Percentiles rank a stretch among this genome's conserved stretches.
Evolutionary conservation across 2,888 invertebrate genomes (phyloP).

Genomic region (Arctia plantaginis): DNA sequence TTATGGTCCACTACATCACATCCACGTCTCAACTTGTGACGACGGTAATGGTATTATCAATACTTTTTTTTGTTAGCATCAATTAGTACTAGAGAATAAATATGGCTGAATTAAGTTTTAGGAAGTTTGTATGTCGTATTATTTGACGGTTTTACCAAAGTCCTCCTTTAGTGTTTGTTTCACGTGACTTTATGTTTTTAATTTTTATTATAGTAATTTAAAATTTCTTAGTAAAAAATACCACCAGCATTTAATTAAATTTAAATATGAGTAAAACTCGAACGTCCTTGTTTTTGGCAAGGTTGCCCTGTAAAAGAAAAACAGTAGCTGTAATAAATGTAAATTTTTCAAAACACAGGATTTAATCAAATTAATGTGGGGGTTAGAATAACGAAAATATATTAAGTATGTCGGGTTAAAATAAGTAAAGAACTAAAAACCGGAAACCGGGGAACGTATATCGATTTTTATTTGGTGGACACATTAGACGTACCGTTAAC

Average conservation of each 20-base stretch:
- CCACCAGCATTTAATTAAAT: too few species aligned
- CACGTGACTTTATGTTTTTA: too few species aligned
- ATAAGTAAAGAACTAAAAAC: too few species aligned
- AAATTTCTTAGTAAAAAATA: too few species aligned
- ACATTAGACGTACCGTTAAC: not conserved
- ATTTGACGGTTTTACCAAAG: not conserved
- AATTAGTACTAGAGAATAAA: not conserved
- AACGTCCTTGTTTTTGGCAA: not conserved
- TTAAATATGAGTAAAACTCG: too few species aligned
- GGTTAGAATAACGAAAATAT: not conserved
- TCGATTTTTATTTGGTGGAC: not conserved
- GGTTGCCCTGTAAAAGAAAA: not conserved
- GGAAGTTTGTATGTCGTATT: not conserved
- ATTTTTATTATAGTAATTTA: not conserved
- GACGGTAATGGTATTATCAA: not conserved
- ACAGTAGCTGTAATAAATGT: not conserved
- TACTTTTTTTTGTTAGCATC: not conserved
- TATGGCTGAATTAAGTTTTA: not conserved
- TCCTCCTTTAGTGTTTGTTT: not conserved
- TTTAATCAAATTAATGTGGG: not conserved
- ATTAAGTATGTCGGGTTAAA: too few species aligned
- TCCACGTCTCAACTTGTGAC: not conserved
- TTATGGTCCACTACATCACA: not conserved
- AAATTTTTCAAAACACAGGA: not conserved
- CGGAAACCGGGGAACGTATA: not conserved